Evolutionary conservation across 2,888 invertebrate species (phyloP).

Genomic region (Leptinotarsa haldemani): DNA sequence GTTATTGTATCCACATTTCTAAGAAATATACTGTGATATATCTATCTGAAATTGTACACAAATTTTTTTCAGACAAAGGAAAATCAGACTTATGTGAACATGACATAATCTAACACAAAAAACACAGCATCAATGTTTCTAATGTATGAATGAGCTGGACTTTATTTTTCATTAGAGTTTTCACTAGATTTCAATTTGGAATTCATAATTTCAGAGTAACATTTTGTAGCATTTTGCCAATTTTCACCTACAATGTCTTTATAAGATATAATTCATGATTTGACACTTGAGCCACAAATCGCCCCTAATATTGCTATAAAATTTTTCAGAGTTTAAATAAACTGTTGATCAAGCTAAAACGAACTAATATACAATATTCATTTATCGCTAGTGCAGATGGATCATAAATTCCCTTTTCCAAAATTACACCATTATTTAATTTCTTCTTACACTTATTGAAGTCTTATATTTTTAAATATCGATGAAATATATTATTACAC

Average conservation of each 20-base stretch:
- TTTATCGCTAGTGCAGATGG: slow-evolving; percentile 58
- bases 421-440: slow-evolving; percentile 56
- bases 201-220: slow-evolving; percentile 7
- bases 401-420: slow-evolving; percentile 49
- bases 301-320: slow-evolving; percentile 3
- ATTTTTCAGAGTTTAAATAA: not conserved
- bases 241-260: not conserved
- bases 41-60: slow-evolving; percentile 16
- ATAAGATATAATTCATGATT: not conserved
- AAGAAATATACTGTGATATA: slow-evolving; percentile 11
- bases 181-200: not conserved
- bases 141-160: slow-evolving; percentile 1
- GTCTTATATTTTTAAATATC: slow-evolving; percentile 59
- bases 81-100: slow-evolving; percentile 17
- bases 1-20: slow-evolving; percentile 45
- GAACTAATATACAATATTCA: not conserved
- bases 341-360: not conserved
- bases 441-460: slow-evolving; percentile 62
- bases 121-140: not conserved
- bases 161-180: not conserved
- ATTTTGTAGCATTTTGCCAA: slow-evolving; percentile 10
- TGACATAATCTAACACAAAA: slow-evolving; percentile 13
- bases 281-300: not conserved
- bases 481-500: slow-evolving; percentile 64
- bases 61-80: slow-evolving; percentile 5